A percentile compares a stretch with the other conserved stretches of the same genome.
Conservation (phyloP, 2,888 invertebrate species). For the Hydropsyche betteni region DNA sequence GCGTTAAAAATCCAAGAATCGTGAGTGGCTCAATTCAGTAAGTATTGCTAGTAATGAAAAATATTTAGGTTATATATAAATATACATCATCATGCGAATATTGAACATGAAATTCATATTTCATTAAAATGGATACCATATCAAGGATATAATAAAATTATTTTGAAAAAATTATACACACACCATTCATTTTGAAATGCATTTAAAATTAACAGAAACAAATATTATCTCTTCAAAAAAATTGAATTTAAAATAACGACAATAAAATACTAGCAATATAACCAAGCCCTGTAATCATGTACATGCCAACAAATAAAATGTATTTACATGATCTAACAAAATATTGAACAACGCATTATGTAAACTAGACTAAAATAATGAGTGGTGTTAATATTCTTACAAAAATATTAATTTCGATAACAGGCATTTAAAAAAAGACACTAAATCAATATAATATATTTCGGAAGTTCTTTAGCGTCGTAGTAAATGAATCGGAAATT, state of each 20-base stretch:
- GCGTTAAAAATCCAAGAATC: too few relatives aligned
- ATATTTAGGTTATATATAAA: too few relatives aligned
- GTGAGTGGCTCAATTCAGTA: too few relatives aligned
- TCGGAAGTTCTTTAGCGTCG: neutral
- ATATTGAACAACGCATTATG: neutral
- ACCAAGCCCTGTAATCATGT: slow-evolving; percentile 24
- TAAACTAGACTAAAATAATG: slow-evolving; percentile 9
- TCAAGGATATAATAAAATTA: too few relatives aligned
- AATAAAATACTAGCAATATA: slow-evolving; percentile 22
- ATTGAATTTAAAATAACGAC: slow-evolving; percentile 3
- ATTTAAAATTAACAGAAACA: slow-evolving; percentile 5
- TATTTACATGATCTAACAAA: slow-evolving; percentile 11
- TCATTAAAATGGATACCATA: too few relatives aligned
- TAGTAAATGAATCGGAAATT: too few relatives aligned
- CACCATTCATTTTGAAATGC: neutral
- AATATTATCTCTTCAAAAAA: neutral
- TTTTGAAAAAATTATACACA: too few relatives aligned
- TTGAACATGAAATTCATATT: too few relatives aligned
- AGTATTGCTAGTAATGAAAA: too few relatives aligned
- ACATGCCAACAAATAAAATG: slow-evolving; percentile 40
- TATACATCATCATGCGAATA: too few relatives aligned
- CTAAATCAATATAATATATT: too few relatives aligned
- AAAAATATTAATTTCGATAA: slow-evolving; percentile 31
- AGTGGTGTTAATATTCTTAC: slow-evolving; percentile 44
- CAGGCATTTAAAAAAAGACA: slow-evolving; percentile 4